phyloP scores from a whole-genome alignment of 2,113 vertebrate genomes.

The Drymodes brunneopygia region DNA sequence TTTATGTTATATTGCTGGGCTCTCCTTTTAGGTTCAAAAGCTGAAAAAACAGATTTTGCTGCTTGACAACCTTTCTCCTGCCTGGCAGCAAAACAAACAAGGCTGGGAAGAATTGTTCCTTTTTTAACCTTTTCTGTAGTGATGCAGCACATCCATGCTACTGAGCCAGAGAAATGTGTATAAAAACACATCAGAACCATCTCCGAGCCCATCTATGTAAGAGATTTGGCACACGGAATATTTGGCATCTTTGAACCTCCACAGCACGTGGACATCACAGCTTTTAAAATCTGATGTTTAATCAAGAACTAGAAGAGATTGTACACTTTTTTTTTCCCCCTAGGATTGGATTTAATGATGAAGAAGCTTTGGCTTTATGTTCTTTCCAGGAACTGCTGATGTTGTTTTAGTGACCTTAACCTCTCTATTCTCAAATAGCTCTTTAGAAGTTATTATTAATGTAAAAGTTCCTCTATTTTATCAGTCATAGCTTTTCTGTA shows the following conservation, averaged over 20 bases:
- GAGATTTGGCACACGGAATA: neutral
- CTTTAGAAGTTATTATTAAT: neutral
- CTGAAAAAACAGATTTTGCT: neutral
- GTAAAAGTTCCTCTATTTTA: neutral
- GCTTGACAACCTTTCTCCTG: neutral
- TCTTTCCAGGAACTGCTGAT: neutral
- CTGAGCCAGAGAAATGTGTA: neutral
- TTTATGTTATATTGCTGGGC: neutral
- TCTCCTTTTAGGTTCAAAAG: neutral
- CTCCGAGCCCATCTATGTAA: neutral
- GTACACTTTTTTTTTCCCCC: neutral
- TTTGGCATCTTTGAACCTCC: neutral
- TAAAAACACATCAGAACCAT: neutral
- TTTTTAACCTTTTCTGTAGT: neutral
- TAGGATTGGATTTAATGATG: neutral
- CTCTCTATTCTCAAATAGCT: neutral
- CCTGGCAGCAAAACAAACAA: neutral
- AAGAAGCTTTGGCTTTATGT: neutral
- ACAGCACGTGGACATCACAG: neutral
- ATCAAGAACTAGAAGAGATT: neutral
- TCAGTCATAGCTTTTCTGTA: neutral
- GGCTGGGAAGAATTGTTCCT: neutral
- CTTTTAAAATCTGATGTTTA: neutral
- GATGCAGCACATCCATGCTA: rapidly evolving
- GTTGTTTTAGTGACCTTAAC: neutral